Conservation (phyloP, 2,888 invertebrate genomes). For the Drosophila histrio region DNA sequence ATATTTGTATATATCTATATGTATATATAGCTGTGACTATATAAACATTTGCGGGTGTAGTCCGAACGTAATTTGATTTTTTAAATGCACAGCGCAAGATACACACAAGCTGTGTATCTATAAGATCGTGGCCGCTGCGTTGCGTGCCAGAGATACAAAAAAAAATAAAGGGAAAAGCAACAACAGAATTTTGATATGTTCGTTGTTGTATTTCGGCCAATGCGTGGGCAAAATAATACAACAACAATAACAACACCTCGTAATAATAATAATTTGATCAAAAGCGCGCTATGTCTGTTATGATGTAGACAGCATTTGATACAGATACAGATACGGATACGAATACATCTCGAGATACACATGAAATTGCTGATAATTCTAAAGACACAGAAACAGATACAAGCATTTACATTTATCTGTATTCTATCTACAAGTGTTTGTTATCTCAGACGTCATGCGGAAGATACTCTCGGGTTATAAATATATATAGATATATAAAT, state of each 20-base stretch:
- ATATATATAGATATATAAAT: constrained; percentile 10
- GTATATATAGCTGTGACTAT: constrained; percentile 50
- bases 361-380: not conserved
- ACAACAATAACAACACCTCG: constrained; percentile 25
- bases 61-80: constrained; percentile 68
- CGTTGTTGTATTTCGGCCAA: constrained; percentile 39
- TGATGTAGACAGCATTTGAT: constrained; percentile 13
- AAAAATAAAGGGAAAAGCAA: constrained; percentile 14
- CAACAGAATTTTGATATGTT: constrained; percentile 40
- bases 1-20: constrained; percentile 27
- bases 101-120: constrained; percentile 48
- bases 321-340: constrained; percentile 7
- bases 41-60: constrained; percentile 72
- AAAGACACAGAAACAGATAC: constrained; percentile 6
- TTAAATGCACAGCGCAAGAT: constrained; percentile 62
- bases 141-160: constrained; percentile 39
- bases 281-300: constrained; percentile 10
- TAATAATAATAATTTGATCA: constrained; percentile 36
- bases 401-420: constrained; percentile 11
- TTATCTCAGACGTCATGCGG: constrained; percentile 61
- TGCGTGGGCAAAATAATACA: constrained; percentile 35
- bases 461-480: constrained; percentile 48
- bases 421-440: not conserved
- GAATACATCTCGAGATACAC: not conserved
- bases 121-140: constrained; percentile 39